Evolutionary conservation across 2,113 vertebrate genomes (phyloP), one percentile per base, ranked within the genome.

Genomic region (Elephantulus edwardii): DNA sequence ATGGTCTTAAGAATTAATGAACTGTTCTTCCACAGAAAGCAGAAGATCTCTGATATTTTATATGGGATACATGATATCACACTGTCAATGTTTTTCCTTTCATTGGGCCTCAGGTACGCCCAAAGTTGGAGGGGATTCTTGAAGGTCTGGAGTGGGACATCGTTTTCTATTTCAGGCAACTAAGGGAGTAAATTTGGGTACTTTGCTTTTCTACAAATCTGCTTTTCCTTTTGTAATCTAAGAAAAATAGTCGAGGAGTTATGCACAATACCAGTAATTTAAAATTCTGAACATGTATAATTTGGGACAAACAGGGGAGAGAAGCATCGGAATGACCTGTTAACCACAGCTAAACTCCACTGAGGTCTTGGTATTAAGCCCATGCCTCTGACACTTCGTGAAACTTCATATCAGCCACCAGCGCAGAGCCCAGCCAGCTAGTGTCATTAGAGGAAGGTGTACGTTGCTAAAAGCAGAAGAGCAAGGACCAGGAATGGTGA

Each of bases 11-110:
- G 78, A 93, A 33, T 72, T 19, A 93, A 71, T 40, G 50, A 24
- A 38, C 92, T 87, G 26, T 82, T 68, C 76, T 79, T 72, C 16
- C 76, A 50, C 66, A 56, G 91, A 81, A 26, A 40, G 38, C 0
- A 16, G 48, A 71, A 50, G 80, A 54, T 48, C 26, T 75, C 90
- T 89, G 64, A 81, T 72, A 56, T 70, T 90, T 87, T 54, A 78
- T 80, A 50, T 35, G 22, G 14, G 56, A 81, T 42, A 14, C 2
- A 2, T 58, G n/a, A 42, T 81, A 79, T 38, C 38, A 62, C 30
- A 58, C 11, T 20, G 48, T 24, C 66, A 35, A 52, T 58, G 8
- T 9, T 11, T 90, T 90, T 83, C 24, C 77, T 81, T 91, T 62
- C n/a, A 71, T 81, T 40, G 68, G 14, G 16, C 40, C 8, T 6